A percentile compares a stretch with the other conserved stretches of the same genome.
Evolutionary conservation across 2,888 invertebrate genomes (phyloP).

Genomic region (Erpobdella octoculata): DNA sequence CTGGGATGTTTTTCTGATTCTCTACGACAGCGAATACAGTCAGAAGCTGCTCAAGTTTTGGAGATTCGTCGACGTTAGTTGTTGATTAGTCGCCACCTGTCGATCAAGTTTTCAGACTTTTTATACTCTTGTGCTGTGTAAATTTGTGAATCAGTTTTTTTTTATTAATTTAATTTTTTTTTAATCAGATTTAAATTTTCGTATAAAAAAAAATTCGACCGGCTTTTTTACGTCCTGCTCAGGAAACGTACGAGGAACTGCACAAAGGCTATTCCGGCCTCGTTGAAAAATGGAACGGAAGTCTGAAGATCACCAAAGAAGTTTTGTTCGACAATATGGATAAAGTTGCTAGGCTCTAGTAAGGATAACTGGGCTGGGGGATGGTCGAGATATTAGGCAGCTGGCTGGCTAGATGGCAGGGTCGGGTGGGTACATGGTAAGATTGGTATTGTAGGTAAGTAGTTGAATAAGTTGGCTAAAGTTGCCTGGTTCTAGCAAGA

Average conservation of each 20-base stretch:
- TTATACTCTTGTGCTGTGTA: not conserved
- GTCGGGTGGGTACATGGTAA: too few species aligned
- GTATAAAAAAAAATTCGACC: too few species aligned
- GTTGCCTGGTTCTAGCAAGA: too few species aligned
- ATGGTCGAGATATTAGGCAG: too few species aligned
- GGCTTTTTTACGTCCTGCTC: too few species aligned
- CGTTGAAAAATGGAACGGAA: not conserved
- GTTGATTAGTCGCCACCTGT: not conserved
- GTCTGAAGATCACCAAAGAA: not conserved
- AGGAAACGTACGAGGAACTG: not conserved
- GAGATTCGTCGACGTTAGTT: slow-evolving; percentile 37
- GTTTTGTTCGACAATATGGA: not conserved
- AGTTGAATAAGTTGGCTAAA: too few species aligned
- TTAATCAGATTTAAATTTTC: not conserved
- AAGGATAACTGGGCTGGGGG: too few species aligned
- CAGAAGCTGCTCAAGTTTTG: slow-evolving; percentile 46
- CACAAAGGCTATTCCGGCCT: not conserved
- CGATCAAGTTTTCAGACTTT: not conserved
- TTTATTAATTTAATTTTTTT: not conserved
- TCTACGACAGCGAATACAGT: slow-evolving; percentile 48
- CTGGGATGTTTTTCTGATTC: slow-evolving; percentile 36
- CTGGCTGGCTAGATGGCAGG: too few species aligned
- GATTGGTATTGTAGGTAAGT: too few species aligned
- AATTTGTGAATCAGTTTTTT: not conserved
- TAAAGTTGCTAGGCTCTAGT: not conserved